phyloP scores from a whole-genome alignment of 1,140 invertebrate species.

The Procambarus clarkii region DNA sequence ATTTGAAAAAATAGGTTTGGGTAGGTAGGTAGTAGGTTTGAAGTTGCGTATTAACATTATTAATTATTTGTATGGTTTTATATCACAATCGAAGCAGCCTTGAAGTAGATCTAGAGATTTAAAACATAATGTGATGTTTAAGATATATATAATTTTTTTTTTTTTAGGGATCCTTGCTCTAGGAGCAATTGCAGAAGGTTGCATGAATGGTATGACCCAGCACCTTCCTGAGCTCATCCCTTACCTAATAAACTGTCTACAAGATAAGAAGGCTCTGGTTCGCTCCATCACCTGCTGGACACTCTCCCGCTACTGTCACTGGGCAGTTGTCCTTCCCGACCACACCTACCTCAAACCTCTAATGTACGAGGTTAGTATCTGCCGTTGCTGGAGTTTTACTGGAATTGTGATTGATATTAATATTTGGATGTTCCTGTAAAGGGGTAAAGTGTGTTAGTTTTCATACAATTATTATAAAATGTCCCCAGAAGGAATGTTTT shows the following conservation, averaged over 20 bases:
- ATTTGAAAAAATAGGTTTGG: too few species aligned
- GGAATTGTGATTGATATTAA: too few species aligned
- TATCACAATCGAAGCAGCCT: too few species aligned
- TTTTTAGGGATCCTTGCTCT: slow-evolving; percentile 87
- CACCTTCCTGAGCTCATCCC: slow-evolving; percentile 97
- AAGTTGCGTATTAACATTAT: too few species aligned
- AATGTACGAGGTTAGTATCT: slow-evolving; percentile 88
- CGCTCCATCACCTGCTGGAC: slow-evolving; percentile 99
- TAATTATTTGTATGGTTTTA: too few species aligned
- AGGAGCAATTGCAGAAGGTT: slow-evolving; percentile 99
- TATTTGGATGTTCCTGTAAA: too few species aligned
- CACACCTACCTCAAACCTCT: slow-evolving; percentile 94
- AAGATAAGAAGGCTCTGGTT: slow-evolving; percentile 96
- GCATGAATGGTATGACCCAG: slow-evolving; percentile 97
- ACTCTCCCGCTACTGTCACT: slow-evolving; percentile 96
- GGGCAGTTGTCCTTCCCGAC: slow-evolving; percentile 96
- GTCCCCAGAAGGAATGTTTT: too few species aligned
- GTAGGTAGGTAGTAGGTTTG: too few species aligned
- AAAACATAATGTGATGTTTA: neutral
- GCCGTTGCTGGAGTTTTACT: too few species aligned
- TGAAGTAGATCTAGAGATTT: too few species aligned
- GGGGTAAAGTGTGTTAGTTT: too few species aligned
- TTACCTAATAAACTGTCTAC: slow-evolving; percentile 93
- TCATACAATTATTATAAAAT: too few species aligned
- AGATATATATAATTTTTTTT: neutral